Base-by-base conservation (phyloP, 1,140 invertebrate genomes). In the Notospermus geniculatus region DNA sequence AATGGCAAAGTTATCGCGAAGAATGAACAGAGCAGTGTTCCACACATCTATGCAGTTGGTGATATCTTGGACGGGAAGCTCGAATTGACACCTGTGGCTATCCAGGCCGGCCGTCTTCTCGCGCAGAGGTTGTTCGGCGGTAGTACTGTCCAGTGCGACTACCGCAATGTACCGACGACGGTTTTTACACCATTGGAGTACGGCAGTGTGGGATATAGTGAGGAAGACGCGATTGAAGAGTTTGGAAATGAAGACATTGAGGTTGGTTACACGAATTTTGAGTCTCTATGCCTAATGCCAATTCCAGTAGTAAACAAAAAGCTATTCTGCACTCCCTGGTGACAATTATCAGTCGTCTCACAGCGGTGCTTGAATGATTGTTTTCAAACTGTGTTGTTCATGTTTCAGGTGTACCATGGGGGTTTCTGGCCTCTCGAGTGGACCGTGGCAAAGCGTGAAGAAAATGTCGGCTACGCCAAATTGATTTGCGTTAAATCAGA, bases 131-230 rank as follows among this genome's bases (percentile, higher is more conserved):
- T 86, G 25, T 81, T 72, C 68, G 62, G 52, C 25, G 67, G 68
- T 15, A 67, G 63, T 23, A 67, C 56, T 30, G 60, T 63, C 27
- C 64, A 84, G 69, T 85, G 91, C 87, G 93, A 98, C 81, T 98
- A 98, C 75, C 80, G 84, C 0, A 94, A 95, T 82, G 89, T 99
- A 5, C 91, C 96, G 29, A 99, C 96, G 36, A 98, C 95, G 9
- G 89, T 99, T 5, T 99, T 98, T 78, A 97, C 93, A 45, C 95
- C 95, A 15, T 73, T 98, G 2, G 97, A 99, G 83, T 99, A 99
- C 78, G 93, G 93, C 1, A 89, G 88, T 75, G 92, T 96, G 50
- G 97, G 96, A 5, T 83, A 95, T 17, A 90, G 92, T 71, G 96
- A 99, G 84, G 96, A 99, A 80, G 85, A 84, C 50, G 95, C 96